Evolutionary conservation across 1,140 invertebrate species (phyloP).

Genomic region (Belonocnema kinseyi): DNA sequence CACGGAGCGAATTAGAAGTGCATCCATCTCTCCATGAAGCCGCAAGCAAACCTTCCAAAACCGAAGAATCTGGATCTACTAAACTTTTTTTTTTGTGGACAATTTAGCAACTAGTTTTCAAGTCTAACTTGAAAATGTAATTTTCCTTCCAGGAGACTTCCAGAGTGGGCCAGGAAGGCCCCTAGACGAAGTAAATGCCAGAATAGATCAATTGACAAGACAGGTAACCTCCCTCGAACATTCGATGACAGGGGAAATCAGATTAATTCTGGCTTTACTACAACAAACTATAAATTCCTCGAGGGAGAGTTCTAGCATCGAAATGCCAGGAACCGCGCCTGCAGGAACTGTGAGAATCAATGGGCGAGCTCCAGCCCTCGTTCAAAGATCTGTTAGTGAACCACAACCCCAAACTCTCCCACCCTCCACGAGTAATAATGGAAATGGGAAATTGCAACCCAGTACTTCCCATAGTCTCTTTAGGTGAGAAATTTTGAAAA

Average conservation of each 20-base stretch:
- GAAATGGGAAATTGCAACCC: conserved; percentile 69
- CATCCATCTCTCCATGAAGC: too few relatives aligned
- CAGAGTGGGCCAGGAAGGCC: conserved; percentile 72
- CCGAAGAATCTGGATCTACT: too few relatives aligned
- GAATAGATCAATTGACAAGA: conserved; percentile 81
- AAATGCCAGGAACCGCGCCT: conserved; percentile 71
- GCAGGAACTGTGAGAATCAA: conserved; percentile 66
- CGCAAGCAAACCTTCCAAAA: too few relatives aligned
- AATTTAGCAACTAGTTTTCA: background rate
- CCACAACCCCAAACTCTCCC: conserved; percentile 76
- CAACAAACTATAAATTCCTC: conserved; percentile 76
- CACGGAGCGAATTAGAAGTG: too few relatives aligned
- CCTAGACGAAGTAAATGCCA: conserved; percentile 75
- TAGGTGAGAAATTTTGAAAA: conserved; percentile 58
- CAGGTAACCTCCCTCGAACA: conserved; percentile 80
- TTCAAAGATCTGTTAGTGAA: conserved; percentile 79
- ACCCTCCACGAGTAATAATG: conserved; percentile 67
- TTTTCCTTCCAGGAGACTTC: conserved; percentile 65
- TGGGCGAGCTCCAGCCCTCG: conserved; percentile 74
- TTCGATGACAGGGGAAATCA: conserved; percentile 81
- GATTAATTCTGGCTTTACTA: conserved; percentile 80
- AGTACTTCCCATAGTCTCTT: conserved; percentile 71
- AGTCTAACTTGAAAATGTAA: background rate
- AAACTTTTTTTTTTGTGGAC: too few relatives aligned
- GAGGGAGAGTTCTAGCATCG: conserved; percentile 68